These are phyloP conservation scores for Morinoia aosen DNA, from an alignment of 2,888 invertebrate species.

Conservation along the genomic window DNA sequence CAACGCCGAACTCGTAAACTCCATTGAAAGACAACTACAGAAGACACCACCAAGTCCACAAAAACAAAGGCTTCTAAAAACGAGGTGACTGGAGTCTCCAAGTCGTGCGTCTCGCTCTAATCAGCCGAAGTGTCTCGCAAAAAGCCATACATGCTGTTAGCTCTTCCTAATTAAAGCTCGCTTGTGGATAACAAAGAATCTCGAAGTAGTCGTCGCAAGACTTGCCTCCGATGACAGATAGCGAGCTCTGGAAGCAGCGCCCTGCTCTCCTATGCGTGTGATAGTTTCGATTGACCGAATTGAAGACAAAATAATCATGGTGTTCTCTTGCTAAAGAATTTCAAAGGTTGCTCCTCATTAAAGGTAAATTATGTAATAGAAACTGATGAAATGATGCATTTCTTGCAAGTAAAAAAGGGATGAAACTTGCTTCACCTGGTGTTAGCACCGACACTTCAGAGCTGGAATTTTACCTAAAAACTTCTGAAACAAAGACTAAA, in stretches of 20 bases:
- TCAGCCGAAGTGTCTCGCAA: conserved; percentile 32
- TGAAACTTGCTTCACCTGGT: not conserved
- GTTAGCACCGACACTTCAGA: not conserved
- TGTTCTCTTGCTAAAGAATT: not conserved
- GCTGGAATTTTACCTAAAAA: not conserved
- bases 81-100: not conserved
- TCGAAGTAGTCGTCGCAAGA: not conserved
- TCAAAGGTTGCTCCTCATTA: not conserved
- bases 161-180: conserved; percentile 41
- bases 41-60: not conserved
- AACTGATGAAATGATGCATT: no score
- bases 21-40: not conserved
- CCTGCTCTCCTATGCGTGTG: not conserved
- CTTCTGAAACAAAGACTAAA: not conserved
- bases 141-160: conserved; percentile 37
- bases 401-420: no score
- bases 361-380: no score
- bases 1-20: not conserved
- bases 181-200: conserved; percentile 21
- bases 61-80: conserved; percentile 17
- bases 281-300: not conserved
- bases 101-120: conserved; percentile 16
- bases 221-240: conserved; percentile 10
- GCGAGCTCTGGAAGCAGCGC: not conserved
- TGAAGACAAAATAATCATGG: not conserved